Evolutionary conservation across 2,888 invertebrate genomes (phyloP).

Genomic region (Thera obeliscata): DNA sequence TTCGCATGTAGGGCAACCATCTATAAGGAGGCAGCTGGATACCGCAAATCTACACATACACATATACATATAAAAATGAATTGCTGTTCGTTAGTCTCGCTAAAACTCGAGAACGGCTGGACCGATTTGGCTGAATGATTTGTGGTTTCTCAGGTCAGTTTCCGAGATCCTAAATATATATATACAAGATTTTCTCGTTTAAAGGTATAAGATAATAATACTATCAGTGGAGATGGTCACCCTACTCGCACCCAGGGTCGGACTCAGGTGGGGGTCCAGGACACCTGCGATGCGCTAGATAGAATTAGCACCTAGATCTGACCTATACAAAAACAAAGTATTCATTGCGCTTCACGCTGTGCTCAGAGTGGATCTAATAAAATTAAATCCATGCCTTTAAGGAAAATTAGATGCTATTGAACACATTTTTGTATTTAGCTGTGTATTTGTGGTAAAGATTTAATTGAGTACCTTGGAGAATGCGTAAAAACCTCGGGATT

Average conservation of each 20-base stretch:
- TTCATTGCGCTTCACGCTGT: slow-evolving; percentile 2
- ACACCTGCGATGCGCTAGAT: slow-evolving; percentile 15
- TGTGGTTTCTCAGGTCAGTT: too few species aligned
- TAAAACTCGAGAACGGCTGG: too few species aligned
- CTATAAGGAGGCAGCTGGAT: not conserved
- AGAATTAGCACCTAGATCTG: slow-evolving; percentile 9
- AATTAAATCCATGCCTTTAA: not conserved
- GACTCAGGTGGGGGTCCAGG: slow-evolving; percentile 6
- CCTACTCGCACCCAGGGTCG: slow-evolving; percentile 19
- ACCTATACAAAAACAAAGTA: slow-evolving; percentile 7
- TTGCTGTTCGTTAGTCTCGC: too few species aligned
- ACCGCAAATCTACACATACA: not conserved
- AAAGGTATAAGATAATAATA: too few species aligned
- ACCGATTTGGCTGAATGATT: too few species aligned
- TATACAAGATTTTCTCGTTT: too few species aligned
- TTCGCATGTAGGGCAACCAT: slow-evolving; percentile 6
- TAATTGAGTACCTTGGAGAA: too few species aligned
- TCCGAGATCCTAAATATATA: too few species aligned
- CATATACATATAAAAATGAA: too few species aligned
- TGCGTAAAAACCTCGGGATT: too few species aligned
- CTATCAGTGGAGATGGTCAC: not conserved
- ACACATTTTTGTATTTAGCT: not conserved
- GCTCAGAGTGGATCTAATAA: not conserved
- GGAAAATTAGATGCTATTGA: not conserved
- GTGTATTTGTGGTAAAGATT: too few species aligned